These are phyloP conservation scores for Bombus turneri DNA, from an alignment of 1,140 invertebrate genomes.

Conservation along the genomic window DNA sequence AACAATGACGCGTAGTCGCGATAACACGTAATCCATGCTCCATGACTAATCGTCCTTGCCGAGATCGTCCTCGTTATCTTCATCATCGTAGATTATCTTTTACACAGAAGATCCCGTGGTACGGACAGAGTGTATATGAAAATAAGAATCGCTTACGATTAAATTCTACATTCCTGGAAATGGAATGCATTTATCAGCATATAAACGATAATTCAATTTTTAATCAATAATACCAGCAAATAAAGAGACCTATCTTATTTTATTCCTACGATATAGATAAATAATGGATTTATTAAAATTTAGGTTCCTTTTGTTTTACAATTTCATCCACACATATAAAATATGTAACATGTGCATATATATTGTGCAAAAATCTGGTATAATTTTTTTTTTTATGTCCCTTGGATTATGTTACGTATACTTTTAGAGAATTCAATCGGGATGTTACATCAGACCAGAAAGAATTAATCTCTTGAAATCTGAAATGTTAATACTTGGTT, in stretches of 20 bases:
- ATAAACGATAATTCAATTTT: background rate
- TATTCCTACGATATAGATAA: background rate
- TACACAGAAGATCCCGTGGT: background rate
- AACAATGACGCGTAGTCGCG: constrained; percentile 62
- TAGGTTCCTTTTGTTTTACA: too few species aligned
- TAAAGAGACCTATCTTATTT: too few species aligned
- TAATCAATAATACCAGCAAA: background rate
- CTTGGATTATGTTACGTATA: background rate
- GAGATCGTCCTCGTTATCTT: constrained; percentile 66
- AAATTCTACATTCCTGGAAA: background rate
- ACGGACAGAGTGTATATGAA: background rate
- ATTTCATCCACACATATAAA: too few species aligned
- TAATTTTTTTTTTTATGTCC: background rate
- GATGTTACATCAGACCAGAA: background rate
- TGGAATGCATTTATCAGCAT: background rate
- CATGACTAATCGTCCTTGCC: constrained; percentile 64
- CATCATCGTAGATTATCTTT: constrained; percentile 51
- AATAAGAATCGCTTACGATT: background rate
- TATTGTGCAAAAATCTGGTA: background rate
- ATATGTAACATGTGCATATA: background rate
- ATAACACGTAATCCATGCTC: constrained; percentile 54
- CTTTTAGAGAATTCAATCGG: background rate
- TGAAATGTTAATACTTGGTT: background rate
- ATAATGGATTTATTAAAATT: background rate
- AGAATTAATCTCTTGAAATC: background rate